These are phyloP conservation scores for Chaetodon trifascialis DNA, from an alignment of 2,113 vertebrate genomes.

Conservation along the genomic window DNA sequence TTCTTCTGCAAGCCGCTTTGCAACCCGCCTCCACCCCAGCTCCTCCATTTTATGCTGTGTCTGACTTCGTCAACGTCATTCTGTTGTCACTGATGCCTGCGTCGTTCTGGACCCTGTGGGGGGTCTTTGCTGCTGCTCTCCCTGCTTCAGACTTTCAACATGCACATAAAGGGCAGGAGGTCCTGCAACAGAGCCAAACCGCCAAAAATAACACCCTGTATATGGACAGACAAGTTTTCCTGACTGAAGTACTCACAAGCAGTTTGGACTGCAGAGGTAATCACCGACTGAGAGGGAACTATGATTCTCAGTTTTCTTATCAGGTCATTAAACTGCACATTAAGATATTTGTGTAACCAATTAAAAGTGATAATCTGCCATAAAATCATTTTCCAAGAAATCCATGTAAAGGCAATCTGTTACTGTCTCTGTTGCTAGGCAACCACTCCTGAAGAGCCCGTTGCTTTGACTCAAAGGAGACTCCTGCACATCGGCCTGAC, in stretches of 20 bases:
- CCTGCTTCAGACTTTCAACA: too few relatives aligned
- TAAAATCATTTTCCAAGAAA: constrained; percentile 31
- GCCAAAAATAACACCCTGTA: too few relatives aligned
- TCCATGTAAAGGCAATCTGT: constrained; percentile 44
- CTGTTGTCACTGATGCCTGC: too few relatives aligned
- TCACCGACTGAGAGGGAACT: constrained; percentile 15
- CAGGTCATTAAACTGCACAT: constrained; percentile 13
- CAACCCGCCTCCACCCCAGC: too few relatives aligned
- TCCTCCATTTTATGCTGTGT: too few relatives aligned
- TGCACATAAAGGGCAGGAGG: too few relatives aligned
- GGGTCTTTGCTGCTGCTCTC: too few relatives aligned
- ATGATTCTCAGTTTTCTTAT: constrained; percentile 22
- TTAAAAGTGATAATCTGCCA: constrained; percentile 53
- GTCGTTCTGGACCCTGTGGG: too few relatives aligned
- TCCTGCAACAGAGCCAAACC: too few relatives aligned
- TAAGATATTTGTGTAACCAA: constrained; percentile 49
- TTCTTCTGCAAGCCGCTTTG: too few relatives aligned
- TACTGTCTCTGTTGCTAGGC: constrained; percentile 67
- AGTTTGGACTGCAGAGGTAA: constrained; percentile 17
- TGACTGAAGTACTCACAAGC: constrained; percentile 21
- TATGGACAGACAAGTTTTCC: too few relatives aligned
- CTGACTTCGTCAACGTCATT: too few relatives aligned
- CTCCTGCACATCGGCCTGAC: constrained; percentile 12
- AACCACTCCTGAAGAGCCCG: constrained; percentile 32
- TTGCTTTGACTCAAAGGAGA: constrained; percentile 43